Conservation (phyloP, 2,113 vertebrate species). For the Mustela lutreola region DNA sequence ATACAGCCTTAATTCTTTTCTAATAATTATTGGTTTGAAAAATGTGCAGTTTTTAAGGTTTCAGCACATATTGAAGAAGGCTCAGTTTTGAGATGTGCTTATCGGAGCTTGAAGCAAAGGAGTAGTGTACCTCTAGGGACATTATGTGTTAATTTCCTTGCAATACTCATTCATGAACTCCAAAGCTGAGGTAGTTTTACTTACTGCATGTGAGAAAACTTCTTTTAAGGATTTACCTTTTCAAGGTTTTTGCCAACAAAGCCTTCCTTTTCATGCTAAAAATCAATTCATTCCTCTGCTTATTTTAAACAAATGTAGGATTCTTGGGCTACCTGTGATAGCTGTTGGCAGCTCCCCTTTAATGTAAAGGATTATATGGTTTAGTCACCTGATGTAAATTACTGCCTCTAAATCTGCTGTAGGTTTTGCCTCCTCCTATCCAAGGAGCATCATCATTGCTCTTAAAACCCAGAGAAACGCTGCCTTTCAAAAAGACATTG, state of each 20-base stretch:
- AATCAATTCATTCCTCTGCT: conserved; percentile 78
- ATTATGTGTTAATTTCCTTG: background rate
- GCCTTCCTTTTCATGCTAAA: conserved; percentile 70
- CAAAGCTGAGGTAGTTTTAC: background rate
- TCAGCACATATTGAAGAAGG: background rate
- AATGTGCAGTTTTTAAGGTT: background rate
- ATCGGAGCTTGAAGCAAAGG: background rate
- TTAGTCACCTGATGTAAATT: background rate
- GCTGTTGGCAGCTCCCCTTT: conserved; percentile 1
- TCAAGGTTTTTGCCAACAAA: conserved; percentile 58
- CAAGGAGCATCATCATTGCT: background rate
- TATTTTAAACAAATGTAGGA: conserved; percentile 73
- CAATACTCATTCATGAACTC: background rate
- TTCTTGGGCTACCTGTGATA: conserved; percentile 54
- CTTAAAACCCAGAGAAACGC: conserved; percentile 21
- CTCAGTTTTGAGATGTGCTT: background rate
- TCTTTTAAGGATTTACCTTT: conserved; percentile 65
- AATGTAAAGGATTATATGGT: conserved; percentile 35
- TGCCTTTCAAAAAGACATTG: conserved; percentile 43
- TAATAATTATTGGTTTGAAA: conserved; percentile 9
- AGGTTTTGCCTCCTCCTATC: background rate
- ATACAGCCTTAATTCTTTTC: conserved; percentile 7
- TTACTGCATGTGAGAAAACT: conserved; percentile 77
- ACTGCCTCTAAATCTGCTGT: background rate
- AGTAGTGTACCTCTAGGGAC: background rate